phyloP scores from a whole-genome alignment of 1,140 invertebrate genomes.

The Ceratina japonica region DNA sequence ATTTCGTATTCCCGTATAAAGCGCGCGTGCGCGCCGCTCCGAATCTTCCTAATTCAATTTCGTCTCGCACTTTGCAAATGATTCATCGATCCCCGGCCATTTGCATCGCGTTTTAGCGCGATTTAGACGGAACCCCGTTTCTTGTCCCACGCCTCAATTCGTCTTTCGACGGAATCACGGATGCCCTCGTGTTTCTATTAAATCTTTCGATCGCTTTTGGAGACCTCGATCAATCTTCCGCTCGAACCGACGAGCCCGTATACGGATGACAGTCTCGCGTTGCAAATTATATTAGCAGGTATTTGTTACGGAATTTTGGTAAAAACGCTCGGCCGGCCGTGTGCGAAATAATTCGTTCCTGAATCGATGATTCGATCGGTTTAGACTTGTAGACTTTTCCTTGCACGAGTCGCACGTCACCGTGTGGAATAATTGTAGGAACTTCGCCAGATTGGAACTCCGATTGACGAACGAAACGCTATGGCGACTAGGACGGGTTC shows the following conservation, averaged over 20 bases:
- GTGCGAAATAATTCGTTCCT: not conserved
- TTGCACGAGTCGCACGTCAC: too few relatives aligned
- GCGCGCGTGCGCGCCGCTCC: not conserved
- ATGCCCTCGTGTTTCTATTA: not conserved
- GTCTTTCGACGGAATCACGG: not conserved
- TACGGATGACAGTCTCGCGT: not conserved
- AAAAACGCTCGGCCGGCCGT: not conserved
- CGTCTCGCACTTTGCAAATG: constrained; percentile 34
- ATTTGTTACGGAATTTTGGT: not conserved
- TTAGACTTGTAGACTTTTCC: not conserved
- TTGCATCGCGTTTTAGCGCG: constrained; percentile 44
- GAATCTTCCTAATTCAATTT: constrained; percentile 23
- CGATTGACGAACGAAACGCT: too few relatives aligned
- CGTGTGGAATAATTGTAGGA: too few relatives aligned
- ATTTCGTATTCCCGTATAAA: constrained; percentile 51
- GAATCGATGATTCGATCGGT: not conserved
- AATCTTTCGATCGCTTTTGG: constrained; percentile 15
- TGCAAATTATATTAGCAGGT: not conserved
- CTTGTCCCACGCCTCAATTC: not conserved
- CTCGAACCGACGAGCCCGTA: not conserved
- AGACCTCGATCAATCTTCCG: constrained; percentile 24
- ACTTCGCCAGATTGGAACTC: too few relatives aligned
- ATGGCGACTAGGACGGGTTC: too few relatives aligned
- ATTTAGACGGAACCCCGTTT: constrained; percentile 18
- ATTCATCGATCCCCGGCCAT: constrained; percentile 18